Conservation (phyloP, 1,140 invertebrate genomes). For the Charaxes varanes region DNA sequence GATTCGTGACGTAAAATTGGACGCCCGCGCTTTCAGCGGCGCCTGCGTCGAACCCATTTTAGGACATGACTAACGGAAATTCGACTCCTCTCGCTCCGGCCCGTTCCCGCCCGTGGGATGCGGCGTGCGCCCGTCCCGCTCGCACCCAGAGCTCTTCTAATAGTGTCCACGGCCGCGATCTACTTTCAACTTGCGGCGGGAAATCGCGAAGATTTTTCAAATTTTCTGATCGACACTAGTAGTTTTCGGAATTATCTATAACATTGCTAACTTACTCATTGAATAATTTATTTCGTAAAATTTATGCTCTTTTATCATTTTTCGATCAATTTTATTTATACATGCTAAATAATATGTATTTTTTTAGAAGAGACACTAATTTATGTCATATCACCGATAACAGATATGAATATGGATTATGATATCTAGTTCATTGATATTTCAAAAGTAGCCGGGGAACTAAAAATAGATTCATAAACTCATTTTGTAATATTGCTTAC, state of each 20-base stretch:
- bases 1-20: constrained; percentile 64
- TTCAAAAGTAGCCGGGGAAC: constrained; percentile 16
- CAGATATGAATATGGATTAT: too few relatives aligned
- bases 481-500: constrained; percentile 10
- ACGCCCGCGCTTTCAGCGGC: constrained; percentile 71
- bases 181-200: constrained; percentile 69
- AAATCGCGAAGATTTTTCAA: constrained; percentile 48
- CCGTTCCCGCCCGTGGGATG: constrained; percentile 64
- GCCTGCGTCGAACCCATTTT: constrained; percentile 77
- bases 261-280: background rate
- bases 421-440: constrained; percentile 18
- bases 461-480: constrained; percentile 38
- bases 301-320: background rate
- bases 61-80: constrained; percentile 79
- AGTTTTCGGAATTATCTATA: too few relatives aligned
- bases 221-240: constrained; percentile 12
- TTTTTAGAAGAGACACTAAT: too few relatives aligned
- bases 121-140: constrained; percentile 51
- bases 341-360: too few relatives aligned
- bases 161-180: constrained; percentile 73
- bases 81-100: constrained; percentile 73
- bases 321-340: too few relatives aligned
- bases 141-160: constrained; percentile 72
- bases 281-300: background rate
- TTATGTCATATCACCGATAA: too few relatives aligned